phyloP scores from a whole-genome alignment of 2,888 invertebrate genomes.

The Lysandra coridon region DNA sequence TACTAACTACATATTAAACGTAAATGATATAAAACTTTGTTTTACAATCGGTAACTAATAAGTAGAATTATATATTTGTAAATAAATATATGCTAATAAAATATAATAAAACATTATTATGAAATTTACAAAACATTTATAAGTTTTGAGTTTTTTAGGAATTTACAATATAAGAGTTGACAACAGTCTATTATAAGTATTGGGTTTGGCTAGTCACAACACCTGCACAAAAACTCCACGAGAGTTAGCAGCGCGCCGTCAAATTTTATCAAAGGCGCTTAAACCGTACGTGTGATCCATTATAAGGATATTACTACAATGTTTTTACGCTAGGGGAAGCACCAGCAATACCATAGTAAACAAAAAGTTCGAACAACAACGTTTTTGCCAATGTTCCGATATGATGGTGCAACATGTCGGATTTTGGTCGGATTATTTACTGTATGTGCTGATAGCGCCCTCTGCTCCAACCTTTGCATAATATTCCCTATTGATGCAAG shows the following conservation, averaged over 20 bases:
- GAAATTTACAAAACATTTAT: background rate
- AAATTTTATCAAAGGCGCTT: background rate
- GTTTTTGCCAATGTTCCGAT: no score
- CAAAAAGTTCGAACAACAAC: no score
- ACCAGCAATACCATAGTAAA: no score
- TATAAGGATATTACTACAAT: no score
- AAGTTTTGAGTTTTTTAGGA: background rate
- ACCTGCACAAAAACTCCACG: background rate
- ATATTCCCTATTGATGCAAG: background rate
- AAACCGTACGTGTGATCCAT: no score
- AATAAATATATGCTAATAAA: background rate
- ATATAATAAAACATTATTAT: background rate
- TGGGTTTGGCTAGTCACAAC: background rate
- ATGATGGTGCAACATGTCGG: no score
- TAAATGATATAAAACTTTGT: slow-evolving; percentile 21
- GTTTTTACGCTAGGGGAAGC: no score
- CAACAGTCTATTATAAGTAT: background rate
- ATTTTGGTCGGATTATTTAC: no score
- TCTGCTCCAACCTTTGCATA: no score
- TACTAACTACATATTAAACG: background rate
- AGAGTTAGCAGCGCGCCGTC: background rate
- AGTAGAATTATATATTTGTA: slow-evolving; percentile 14
- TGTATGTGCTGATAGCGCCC: no score
- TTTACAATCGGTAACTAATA: slow-evolving; percentile 22
- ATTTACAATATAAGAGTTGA: background rate